These are phyloP conservation scores for Archivesica marissinica DNA, from an alignment of 1,140 invertebrate species.

Conservation along the genomic window DNA sequence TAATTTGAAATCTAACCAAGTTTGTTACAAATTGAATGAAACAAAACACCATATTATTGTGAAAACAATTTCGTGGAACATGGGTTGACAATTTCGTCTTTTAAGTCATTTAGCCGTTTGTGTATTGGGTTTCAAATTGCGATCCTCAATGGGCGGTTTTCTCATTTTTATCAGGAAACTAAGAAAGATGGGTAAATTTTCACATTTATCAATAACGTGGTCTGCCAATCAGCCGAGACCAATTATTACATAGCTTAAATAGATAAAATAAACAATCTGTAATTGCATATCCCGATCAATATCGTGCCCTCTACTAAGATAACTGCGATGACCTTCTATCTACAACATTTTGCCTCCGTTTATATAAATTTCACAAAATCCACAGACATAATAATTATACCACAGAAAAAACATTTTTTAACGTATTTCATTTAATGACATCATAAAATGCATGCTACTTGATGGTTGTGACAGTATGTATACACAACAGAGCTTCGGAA, in stretches of 20 bases:
- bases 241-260: slow-evolving; percentile 33
- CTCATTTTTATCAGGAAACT: slow-evolving; percentile 51
- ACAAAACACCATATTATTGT: slow-evolving; percentile 51
- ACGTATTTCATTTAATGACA: too few relatives aligned
- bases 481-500: too few relatives aligned
- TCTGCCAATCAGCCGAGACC: slow-evolving; percentile 23
- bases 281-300: slow-evolving; percentile 14
- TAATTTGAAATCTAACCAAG: slow-evolving; percentile 55
- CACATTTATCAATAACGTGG: slow-evolving; percentile 27
- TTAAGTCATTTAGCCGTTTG: slow-evolving; percentile 55
- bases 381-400: too few relatives aligned
- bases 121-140: slow-evolving; percentile 51
- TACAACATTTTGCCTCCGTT: neutral
- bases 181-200: slow-evolving; percentile 52
- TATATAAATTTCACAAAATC: too few relatives aligned
- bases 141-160: slow-evolving; percentile 28
- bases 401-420: too few relatives aligned
- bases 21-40: slow-evolving; percentile 55
- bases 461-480: too few relatives aligned
- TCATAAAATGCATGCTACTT: too few relatives aligned
- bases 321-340: slow-evolving; percentile 1
- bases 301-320: neutral
- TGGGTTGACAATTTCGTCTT: slow-evolving; percentile 62
- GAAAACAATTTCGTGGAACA: slow-evolving; percentile 54
- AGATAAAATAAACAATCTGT: slow-evolving; percentile 43